phyloP scores from a whole-genome alignment of 1,140 invertebrate species.

The Anastrepha obliqua region DNA sequence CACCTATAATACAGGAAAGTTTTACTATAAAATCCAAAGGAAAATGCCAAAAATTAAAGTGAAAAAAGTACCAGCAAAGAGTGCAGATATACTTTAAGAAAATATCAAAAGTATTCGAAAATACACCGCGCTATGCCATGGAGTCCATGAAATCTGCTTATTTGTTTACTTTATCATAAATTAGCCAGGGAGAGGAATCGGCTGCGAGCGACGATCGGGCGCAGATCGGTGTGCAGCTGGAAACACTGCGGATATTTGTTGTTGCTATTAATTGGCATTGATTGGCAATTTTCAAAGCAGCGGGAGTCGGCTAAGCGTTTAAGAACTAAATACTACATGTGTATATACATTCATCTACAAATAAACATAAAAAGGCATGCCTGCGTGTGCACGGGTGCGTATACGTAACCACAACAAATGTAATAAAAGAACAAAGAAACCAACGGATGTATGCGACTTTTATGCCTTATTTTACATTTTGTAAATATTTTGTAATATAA shows the following conservation, averaged over 20 bases:
- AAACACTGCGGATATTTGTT: background rate
- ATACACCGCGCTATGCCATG: background rate
- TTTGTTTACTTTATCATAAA: conserved; percentile 38
- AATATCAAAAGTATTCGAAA: conserved; percentile 1
- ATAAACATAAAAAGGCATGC: background rate
- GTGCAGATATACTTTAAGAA: background rate
- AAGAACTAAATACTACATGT: background rate
- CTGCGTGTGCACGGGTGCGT: conserved; percentile 26
- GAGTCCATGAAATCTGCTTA: conserved; percentile 33
- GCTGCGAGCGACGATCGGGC: background rate
- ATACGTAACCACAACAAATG: background rate
- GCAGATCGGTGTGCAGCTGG: background rate
- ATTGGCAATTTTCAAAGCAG: background rate
- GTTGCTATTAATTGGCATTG: conserved; percentile 20
- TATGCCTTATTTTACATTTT: background rate
- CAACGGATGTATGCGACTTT: background rate
- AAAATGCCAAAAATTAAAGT: background rate
- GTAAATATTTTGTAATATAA: background rate
- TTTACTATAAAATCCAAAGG: background rate
- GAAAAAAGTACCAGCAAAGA: background rate
- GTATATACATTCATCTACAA: background rate
- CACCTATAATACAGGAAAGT: background rate
- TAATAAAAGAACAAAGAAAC: background rate
- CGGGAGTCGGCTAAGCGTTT: background rate
- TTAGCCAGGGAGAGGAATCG: background rate